These are phyloP conservation scores for Melipona beecheii DNA, from an alignment of 2,888 invertebrate genomes.

Conservation along the genomic window DNA sequence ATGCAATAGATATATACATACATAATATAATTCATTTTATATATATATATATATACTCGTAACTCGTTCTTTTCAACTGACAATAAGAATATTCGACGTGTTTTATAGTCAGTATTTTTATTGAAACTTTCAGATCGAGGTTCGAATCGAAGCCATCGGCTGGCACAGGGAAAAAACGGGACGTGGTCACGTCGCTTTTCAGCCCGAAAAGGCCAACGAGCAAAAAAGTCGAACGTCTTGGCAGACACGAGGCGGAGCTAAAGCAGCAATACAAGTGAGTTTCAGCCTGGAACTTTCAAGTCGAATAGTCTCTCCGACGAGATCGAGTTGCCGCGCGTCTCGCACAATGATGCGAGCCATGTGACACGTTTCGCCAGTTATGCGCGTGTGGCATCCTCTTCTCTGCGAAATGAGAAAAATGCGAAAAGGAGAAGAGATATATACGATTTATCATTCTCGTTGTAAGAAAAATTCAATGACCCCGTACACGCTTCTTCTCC, in stretches of 20 bases:
- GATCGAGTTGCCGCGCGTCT: constrained; percentile 24
- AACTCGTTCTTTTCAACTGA: not conserved
- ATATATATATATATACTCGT: no score
- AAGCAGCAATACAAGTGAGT: constrained; percentile 64
- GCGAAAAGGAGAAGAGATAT: constrained; percentile 19
- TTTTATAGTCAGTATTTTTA: not conserved
- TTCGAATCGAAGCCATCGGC: constrained; percentile 56
- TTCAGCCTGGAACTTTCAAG: no score
- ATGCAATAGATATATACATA: no score
- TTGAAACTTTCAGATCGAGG: constrained; percentile 70
- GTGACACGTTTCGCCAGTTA: constrained; percentile 19
- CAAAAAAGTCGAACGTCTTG: constrained; percentile 63
- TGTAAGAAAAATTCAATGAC: constrained; percentile 51
- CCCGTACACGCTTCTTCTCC: constrained; percentile 48
- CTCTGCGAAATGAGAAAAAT: constrained; percentile 7
- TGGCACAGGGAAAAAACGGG: constrained; percentile 61
- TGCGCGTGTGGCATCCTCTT: not conserved
- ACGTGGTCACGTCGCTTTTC: constrained; percentile 72
- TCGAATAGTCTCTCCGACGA: not conserved
- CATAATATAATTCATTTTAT: no score
- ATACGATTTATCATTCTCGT: constrained; percentile 51
- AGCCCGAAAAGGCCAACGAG: constrained; percentile 68
- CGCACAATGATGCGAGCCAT: constrained; percentile 11
- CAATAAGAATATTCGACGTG: not conserved
- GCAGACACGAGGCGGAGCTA: constrained; percentile 38